Base-by-base conservation (phyloP, 2,113 vertebrate species). In the Vulpes lagopus region DNA sequence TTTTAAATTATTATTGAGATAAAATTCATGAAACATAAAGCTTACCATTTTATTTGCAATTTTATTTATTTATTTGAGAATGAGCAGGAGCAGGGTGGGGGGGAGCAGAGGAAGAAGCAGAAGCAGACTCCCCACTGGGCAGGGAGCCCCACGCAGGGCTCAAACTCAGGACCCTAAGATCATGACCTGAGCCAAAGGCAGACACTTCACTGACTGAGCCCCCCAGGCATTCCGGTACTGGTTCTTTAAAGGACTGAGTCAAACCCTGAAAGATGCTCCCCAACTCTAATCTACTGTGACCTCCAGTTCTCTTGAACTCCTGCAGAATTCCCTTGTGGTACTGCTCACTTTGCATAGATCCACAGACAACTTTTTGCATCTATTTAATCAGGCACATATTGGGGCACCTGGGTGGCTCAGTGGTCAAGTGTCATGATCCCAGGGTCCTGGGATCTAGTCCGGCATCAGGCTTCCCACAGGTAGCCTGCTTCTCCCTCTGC, bases 271-370 rank as follows among this genome's bases (percentile, higher is more conserved):
- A 86, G 27, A 19, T 11, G 82, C 35, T 23, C 2, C 8, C 32
- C 0, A 0, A 35, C 49, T 8, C 8, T 51, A 51, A 30, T 30
- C 38, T 32, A 12, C 43, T 3, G 0, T 15, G 23, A 32, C 38
- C 49, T 23, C 43, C 27, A 5, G 74, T 17, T 87, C 49, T 76
- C 88, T 60, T 71, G 30, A 59, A 59, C 10, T 2, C 35, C 51
- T 14, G n/a, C 0, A 53, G 49, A 83, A 64, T 38, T 43, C 16
- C 14, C 51, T 76, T 17, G 23, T 35, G 59, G 35, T 38, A 23
- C 20, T 20, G 32, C 16, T 60, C 51, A 64, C 30, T 16, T 49
- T 35, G 22, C 2, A 16, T 17, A 25, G 35, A 83, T 9, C 55
- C 55, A 43, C 0, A 60, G 22, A 62, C n/a, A 10, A n/a, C 60